Evolutionary conservation across 2,888 invertebrate species (phyloP), one percentile per base, ranked within the genome.

Genomic region (Zelleria hepariella): DNA sequence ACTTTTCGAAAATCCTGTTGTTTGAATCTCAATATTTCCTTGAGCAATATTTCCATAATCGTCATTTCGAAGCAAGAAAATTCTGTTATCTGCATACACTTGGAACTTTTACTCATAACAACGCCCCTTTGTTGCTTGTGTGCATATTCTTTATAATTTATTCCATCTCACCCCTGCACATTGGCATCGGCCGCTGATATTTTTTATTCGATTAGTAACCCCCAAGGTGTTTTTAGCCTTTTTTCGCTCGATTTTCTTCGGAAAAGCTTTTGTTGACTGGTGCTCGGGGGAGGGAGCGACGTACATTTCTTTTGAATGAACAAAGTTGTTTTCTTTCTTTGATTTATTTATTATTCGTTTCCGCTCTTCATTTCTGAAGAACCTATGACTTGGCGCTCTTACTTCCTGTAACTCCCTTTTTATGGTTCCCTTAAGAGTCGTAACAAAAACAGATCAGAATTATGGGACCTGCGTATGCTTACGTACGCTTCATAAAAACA

Each of bases 141-240:
- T 51, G 79, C 85, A 84, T 86, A 85, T 88, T 86, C 86, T 86
- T 87, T 81, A 85, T 88, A 87, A 88, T 88, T 87, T 88, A 88
- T 87, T 88, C 88, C 79, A 77, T 82, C 82, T 73, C 84, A 82
- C 86, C 88, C 87, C 86, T 82, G 83, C 75, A 85, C 85, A 84
- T 84, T 82, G 85, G 83, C 86, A 86, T 87, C 83, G 86, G 86
- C 82, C 87, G 87, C 88, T 88, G 89, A 90, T 90, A 90, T 90
- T 90, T 87, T 90, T 90, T 90, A 90, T 90, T 90, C 89, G 89
- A 90, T 90, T 90, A 90, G 89, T 87, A 89, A 86, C 89, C 89
- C 89, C 89, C 81, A 85, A 89, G 89, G 89, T 89, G 89, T 89
- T 90, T 89, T 90, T 90, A 89, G 89, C 86, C 87, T 87, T 89